Evolutionary conservation across 2,888 invertebrate species (phyloP), one percentile per base, ranked within the genome.

Genomic region (Neuroscelio doddi): DNA sequence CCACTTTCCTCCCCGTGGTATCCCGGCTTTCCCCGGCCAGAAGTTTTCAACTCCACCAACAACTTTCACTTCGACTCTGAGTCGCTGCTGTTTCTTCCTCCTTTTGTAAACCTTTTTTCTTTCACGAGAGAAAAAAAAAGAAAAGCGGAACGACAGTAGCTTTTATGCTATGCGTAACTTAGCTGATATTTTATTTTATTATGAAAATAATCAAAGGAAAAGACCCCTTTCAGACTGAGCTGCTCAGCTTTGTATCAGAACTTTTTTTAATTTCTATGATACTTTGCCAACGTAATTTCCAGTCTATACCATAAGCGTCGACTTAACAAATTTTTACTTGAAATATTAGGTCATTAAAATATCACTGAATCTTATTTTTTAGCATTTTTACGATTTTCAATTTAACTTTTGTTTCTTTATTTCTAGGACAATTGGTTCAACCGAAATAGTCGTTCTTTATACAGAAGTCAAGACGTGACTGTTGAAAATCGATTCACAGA

Each of bases 101-200:
- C 24, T 57, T 52, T 51, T 58, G 62, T 46, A 46, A 58, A 49
- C 50, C 39, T 26, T 24, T 17, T 30, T 45, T 15, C 15, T 17
- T 45, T 42, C 21, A 21, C 2, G 41, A 42, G 49, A 47, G 14
- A 2, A 39, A 16, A 32, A 14, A 26, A 44, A 47, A 46, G 34
- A 59, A 36, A 24, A 62, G 38, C 21, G 44, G 38, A 52, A 58
- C 42, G 39, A 39, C 41, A 15, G 29, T 42, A n/a, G 47, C 51
- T 53, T 62, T 62, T 55, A 59, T 56, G 42, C 64, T 27, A 41
- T 7, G 51, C 16, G 45, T 12, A 45, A 57, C 52, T 39, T 61
- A 47, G 41, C 36, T 49, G 51, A 62, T 62, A 55, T 63, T 63
- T 63, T 58, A 67, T 67, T 63, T 42, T 55, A 57, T 55, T 66